A percentile compares a stretch with the other conserved stretches of the same genome.
These are phyloP conservation scores for Acanthosoma haemorrhoidale DNA, from an alignment of 2,888 invertebrate species.

Conservation along the genomic window DNA sequence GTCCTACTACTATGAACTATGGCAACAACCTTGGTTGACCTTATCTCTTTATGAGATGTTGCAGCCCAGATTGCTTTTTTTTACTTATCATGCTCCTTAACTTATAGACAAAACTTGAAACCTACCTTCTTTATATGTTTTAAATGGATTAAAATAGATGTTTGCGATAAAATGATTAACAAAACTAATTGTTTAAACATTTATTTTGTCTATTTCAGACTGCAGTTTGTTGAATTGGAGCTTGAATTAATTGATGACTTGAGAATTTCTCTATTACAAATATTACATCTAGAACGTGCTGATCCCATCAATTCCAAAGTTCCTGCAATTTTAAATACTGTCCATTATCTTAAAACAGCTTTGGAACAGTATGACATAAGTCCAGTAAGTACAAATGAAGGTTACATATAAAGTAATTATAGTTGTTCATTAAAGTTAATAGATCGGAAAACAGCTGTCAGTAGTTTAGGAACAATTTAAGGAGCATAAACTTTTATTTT, in stretches of 20 bases:
- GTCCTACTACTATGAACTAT: no score
- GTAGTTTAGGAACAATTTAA: no score
- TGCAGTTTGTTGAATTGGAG: slow-evolving; percentile 85
- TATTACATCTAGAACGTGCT: slow-evolving; percentile 59
- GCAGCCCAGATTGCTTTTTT: no score
- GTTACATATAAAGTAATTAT: background rate
- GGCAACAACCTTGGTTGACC: no score
- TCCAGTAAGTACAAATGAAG: slow-evolving; percentile 51
- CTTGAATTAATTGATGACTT: slow-evolving; percentile 86
- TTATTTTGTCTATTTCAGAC: slow-evolving; percentile 47
- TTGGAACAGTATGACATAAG: slow-evolving; percentile 72
- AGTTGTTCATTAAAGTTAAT: background rate
- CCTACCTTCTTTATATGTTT: no score
- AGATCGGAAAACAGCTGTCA: no score
- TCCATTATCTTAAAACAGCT: slow-evolving; percentile 64
- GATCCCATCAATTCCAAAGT: slow-evolving; percentile 56
- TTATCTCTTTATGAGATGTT: no score
- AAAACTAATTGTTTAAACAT: background rate
- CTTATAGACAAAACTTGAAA: no score
- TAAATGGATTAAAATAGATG: no score
- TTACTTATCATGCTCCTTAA: no score
- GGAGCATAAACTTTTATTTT: no score
- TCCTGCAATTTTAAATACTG: slow-evolving; percentile 67
- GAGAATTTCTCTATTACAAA: slow-evolving; percentile 77
- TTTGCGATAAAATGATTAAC: no score